Evolutionary conservation across 2,113 vertebrate species (phyloP), one percentile per base, ranked within the genome.

Genomic region (Petrocephalus microphthalmus): DNA sequence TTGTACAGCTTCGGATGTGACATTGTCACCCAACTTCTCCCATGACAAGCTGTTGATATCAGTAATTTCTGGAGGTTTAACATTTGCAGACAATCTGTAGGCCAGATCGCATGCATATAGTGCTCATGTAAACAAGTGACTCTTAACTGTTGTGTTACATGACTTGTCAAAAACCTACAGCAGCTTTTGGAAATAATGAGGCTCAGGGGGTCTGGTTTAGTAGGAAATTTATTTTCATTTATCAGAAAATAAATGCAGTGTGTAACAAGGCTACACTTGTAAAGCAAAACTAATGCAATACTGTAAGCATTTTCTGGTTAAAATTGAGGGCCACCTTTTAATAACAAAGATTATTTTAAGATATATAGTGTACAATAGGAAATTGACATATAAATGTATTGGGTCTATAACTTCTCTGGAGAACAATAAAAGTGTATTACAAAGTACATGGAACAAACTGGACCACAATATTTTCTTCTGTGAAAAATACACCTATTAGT

Each of bases 401-500:
- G 91, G 93, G 60, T 67, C 60, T 67, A 92, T 92, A 92, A 95
- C 94, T 96, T 94, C 95, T 95, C 93, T 93, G 93, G 95, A 96
- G 95, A 95, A 95, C 93, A 94, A 95, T 94, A 94, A 93, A 96
- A 94, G 93, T 95, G 94, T 97, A 96, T 95, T 95, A 96, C 93
- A 97, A 96, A 97, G 94, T 95, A 96, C 93, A 96, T 94, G 94
- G 95, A 95, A 96, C 93, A 96, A 95, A 94, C 95, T 95, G 93
- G 97, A 95, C 93, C 94, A 96, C 94, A 97, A 96, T 95, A 97
- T 96, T 96, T 97, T 95, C 96, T 95, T 96, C 91, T 96, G 96
- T 97, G 97, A 99, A 99, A 99, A 99, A 99, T 98, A 98, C 94
- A 97, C 95, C 95, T 97, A 97, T 97, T 95, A 96, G 95, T 97